Evolutionary conservation across 2,113 vertebrate species (phyloP).

Genomic region (Pedetes capensis): DNA sequence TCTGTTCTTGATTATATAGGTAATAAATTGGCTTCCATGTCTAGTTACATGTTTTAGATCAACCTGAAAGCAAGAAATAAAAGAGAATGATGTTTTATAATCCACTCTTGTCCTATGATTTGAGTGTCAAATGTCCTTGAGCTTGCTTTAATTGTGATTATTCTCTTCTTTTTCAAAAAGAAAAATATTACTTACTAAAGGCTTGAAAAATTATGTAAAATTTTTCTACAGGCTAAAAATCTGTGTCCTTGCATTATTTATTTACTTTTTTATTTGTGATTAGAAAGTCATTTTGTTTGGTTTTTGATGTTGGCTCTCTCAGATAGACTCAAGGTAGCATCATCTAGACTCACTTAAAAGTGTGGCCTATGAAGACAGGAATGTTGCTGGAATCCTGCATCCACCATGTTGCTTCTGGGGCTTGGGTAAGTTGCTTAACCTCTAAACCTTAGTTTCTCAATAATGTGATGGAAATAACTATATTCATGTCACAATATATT

Average conservation of each 20-base stretch:
- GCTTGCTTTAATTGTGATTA: not conserved
- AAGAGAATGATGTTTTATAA: not conserved
- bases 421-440: not conserved
- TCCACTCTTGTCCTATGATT: not conserved
- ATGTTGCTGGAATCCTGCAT: not conserved
- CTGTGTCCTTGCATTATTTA: not conserved
- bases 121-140: not conserved
- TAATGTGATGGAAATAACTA: not conserved
- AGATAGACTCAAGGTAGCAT: not conserved
- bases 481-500: not conserved
- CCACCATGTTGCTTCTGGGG: not conserved
- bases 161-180: not conserved
- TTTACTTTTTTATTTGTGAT: not conserved
- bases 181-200: not conserved
- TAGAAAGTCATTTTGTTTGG: slow-evolving; percentile 5
- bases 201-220: not conserved
- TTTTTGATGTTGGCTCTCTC: not conserved
- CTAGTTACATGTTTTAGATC: not conserved
- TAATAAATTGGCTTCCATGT: slow-evolving; percentile 13
- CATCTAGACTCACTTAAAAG: not conserved
- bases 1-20: not conserved
- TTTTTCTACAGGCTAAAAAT: not conserved
- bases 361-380: not conserved
- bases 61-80: not conserved
- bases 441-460: not conserved